A percentile compares a stretch with the other conserved stretches of the same genome.
Evolutionary conservation across 2,888 invertebrate species (phyloP).

Genomic region (Junonia oenone): DNA sequence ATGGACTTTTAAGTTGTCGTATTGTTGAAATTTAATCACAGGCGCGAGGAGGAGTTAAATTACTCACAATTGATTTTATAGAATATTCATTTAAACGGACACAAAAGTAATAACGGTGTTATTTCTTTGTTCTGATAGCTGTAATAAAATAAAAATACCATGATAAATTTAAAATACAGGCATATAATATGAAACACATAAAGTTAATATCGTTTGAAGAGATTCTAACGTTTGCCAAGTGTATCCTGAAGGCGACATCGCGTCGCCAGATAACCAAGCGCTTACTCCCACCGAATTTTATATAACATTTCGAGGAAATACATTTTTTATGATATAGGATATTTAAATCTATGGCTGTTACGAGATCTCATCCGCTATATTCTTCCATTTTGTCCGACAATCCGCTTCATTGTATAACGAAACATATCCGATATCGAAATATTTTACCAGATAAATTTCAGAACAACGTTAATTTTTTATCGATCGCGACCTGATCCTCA

Average conservation of each 20-base stretch:
- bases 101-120: too few species aligned
- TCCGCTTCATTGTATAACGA: background rate
- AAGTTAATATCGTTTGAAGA: background rate
- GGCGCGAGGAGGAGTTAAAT: too few species aligned
- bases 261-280: slow-evolving; percentile 17
- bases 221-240: slow-evolving; percentile 10
- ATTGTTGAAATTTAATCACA: too few species aligned
- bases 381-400: too few species aligned
- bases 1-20: too few species aligned
- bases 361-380: background rate
- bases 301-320: slow-evolving; percentile 7
- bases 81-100: too few species aligned
- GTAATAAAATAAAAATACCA: too few species aligned
- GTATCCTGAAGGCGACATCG: slow-evolving; percentile 12
- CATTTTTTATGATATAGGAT: background rate
- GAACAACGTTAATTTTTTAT: slow-evolving; percentile 5
- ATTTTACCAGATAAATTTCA: background rate
- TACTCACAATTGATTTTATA: too few species aligned
- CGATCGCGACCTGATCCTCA: slow-evolving; percentile 8
- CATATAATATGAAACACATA: slow-evolving; percentile 2
- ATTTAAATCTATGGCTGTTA: background rate
- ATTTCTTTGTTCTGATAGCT: too few species aligned
- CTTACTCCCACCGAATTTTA: slow-evolving; percentile 19
- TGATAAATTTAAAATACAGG: background rate
- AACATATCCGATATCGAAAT: background rate